Base-by-base conservation (phyloP, 2,113 vertebrate species). In the Galemys pyrenaicus region DNA sequence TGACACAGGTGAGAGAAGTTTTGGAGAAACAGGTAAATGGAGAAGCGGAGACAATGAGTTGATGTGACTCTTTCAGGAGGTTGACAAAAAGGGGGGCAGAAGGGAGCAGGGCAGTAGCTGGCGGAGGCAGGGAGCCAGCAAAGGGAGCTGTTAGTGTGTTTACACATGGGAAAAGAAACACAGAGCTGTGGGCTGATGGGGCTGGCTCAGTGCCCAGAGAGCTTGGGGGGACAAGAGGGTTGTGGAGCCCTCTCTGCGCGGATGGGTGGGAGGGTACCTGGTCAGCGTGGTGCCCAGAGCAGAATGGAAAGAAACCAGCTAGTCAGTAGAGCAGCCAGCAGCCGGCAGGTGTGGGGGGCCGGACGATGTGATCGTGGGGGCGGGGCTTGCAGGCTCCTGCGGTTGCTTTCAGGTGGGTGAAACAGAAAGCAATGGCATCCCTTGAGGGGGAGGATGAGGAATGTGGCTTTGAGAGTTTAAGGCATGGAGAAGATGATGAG, bases 321-420 rank as follows among this genome's bases (percentile, higher is more conserved):
- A n/a, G 28, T 17, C 71, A 0, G 16, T 16, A 2, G 15, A 51
- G 49, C 49, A 17, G 49, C 5, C 49, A 51, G 49, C 49, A 7
- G 0, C 1, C 19, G 26, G 39, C 70, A 41, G 70, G 46, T 60
- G 35, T 37, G 17, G 71, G 6, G 15, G 15, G 10, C 2, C 37
- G 75, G 41, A 26, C 3, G 15, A 26, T 0, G 9, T 7, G 13
- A 22, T 11, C 2, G 0, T 0, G 26, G 1, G 28, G 32, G n/a
- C 11, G 0, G 28, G 32, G 35, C 11, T 78, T 6, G n/a, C 2
- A 35, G 22, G 24, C 35, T 24, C 3, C 51, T 30, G 17, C 4
- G 28, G 44, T 32, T 56, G 44, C 51, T 24, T n/a, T 0, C 1
- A 35, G 65, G 58, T 75, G 30, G 13, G 8, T 28, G 65, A 85